A percentile compares a stretch with the other conserved stretches of the same genome.
Conservation (phyloP, 2,113 vertebrate species). For the Synchiropus splendidus region DNA sequence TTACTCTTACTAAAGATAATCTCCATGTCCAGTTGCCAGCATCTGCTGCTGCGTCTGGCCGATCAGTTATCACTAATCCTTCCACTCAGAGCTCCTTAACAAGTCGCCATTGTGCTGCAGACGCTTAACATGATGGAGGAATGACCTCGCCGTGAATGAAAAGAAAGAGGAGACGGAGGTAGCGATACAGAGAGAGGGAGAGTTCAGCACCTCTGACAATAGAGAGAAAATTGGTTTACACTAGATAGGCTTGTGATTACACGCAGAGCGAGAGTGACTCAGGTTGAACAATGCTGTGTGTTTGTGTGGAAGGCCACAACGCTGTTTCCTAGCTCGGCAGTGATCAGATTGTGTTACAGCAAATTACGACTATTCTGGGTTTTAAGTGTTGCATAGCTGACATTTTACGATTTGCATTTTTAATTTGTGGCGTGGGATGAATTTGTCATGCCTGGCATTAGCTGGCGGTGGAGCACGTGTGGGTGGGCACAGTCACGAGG, state of each 20-base stretch:
- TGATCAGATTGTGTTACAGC: too few species aligned
- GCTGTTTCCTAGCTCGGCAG: too few species aligned
- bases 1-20: constrained; percentile 46
- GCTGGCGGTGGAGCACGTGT: too few species aligned
- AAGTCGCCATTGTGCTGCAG: constrained; percentile 59
- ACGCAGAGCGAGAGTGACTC: constrained; percentile 60
- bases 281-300: constrained; percentile 53
- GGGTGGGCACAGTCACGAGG: too few species aligned
- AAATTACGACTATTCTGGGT: too few species aligned
- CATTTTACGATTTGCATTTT: too few species aligned
- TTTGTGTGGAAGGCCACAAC: constrained; percentile 2
- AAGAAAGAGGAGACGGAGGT: constrained; percentile 37
- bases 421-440: too few species aligned
- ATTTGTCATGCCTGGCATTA: constrained; percentile 9
- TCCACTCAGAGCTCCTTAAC: constrained; percentile 59
- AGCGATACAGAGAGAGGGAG: constrained; percentile 29
- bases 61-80: constrained; percentile 64
- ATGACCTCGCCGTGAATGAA: constrained; percentile 55
- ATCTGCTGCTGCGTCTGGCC: constrained; percentile 23
- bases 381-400: too few species aligned
- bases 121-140: constrained; percentile 57
- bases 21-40: constrained; percentile 6
- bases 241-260: constrained; percentile 66
- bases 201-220: constrained; percentile 62
- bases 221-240: constrained; percentile 66